phyloP scores from a whole-genome alignment of 2,113 vertebrate genomes.

The Neodontobutis hainanensis region DNA sequence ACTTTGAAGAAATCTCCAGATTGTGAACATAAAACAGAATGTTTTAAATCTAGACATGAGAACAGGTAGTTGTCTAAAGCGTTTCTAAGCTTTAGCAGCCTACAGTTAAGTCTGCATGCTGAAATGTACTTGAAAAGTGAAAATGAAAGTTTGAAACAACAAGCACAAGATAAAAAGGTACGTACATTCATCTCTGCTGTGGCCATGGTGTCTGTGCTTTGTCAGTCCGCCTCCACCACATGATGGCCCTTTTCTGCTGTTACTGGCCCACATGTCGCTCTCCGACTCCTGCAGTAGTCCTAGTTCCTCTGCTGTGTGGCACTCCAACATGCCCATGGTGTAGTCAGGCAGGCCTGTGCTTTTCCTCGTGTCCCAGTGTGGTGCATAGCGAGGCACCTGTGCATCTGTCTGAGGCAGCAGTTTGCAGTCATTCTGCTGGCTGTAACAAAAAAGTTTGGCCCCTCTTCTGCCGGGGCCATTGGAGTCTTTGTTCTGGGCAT shows the following conservation, averaged over 20 bases:
- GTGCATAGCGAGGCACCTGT: slow-evolving; percentile 91
- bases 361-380: slow-evolving; percentile 81
- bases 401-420: slow-evolving; percentile 87
- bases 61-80: background rate
- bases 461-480: slow-evolving; percentile 74
- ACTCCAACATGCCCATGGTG: slow-evolving; percentile 80
- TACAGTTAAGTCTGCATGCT: too few species aligned
- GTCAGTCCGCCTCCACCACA: slow-evolving; percentile 46
- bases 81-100: too few species aligned
- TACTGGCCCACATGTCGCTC: slow-evolving; percentile 76
- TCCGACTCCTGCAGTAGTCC: slow-evolving; percentile 75
- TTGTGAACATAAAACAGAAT: slow-evolving; percentile 11
- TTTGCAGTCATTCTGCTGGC: slow-evolving; percentile 85
- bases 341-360: slow-evolving; percentile 76
- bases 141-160: background rate
- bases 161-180: background rate
- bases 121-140: too few species aligned
- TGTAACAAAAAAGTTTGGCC: slow-evolving; percentile 86
- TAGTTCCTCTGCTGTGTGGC: slow-evolving; percentile 72
- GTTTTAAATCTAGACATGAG: background rate
- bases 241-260: slow-evolving; percentile 54
- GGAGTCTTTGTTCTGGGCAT: slow-evolving; percentile 93
- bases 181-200: slow-evolving; percentile 89
- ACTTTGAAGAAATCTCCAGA: slow-evolving; percentile 5
- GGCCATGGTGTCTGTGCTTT: slow-evolving; percentile 41